Evolutionary conservation across 2,797 vertebrate species (phyloP), one percentile per base, ranked within the genome.

Genomic region (Cichlasoma orientale): DNA sequence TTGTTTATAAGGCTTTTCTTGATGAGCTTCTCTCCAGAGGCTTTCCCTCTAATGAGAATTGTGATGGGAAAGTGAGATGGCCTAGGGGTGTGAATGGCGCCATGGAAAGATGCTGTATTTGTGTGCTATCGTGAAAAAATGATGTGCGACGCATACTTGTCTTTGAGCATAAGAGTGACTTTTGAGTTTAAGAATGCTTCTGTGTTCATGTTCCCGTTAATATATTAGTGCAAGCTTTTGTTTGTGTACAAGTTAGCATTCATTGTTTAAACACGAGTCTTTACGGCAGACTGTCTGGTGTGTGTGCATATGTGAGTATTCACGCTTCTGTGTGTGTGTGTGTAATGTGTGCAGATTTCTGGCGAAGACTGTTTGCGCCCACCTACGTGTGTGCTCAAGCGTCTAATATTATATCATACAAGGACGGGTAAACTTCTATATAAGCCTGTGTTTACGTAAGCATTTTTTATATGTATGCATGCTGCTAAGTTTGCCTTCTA

Each of bases 1-100:
- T 79, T 86, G 57, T 88, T 87, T 80, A 61, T 82, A 78, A 70
- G 54, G 44, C 72, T 80, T 80, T 56, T 76, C 74, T 72, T 85
- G 73, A 88, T 86, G 75, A 69, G 57, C 52, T 82, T 25, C 53
- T 71, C 58, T 79, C 56, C 29, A 8, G 59, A 75, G 76, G 31
- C 7, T 53, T 81, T 80, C 77, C 18, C 10, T 74, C 74, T 81
- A 88, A 91, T 82, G 83, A 82, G 29, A 70, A 52, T 27, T 74
- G 50, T 7, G 61, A 82, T 82, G 70, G 86, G 66, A 86, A 55
- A 75, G 61, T 53, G 58, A 75, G 57, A 83, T 11, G 72, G 76
- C 85, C 86, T 72, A 56, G 61, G 78, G 77, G 69, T 63, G 58
- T 63, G 68, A 86, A 77, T 79, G 75, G 82, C 81, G 73, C 27